These are phyloP conservation scores for Papilio helenus DNA, from an alignment of 1,140 invertebrate genomes.

Conservation along the genomic window DNA sequence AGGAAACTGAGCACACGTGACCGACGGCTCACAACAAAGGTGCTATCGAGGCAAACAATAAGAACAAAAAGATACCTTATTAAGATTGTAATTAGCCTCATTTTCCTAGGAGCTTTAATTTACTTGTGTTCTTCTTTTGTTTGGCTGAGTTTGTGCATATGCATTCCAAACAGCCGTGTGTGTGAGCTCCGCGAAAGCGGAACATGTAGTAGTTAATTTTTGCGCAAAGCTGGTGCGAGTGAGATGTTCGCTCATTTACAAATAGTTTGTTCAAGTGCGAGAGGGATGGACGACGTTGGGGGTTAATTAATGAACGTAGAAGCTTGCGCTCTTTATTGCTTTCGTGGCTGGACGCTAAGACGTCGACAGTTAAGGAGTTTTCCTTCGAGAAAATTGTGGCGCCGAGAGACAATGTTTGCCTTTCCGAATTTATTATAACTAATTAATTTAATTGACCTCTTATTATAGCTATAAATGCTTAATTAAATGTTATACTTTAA, in stretches of 20 bases:
- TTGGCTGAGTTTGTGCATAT: slow-evolving; percentile 68
- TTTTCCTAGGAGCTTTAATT: slow-evolving; percentile 53
- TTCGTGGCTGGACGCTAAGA: slow-evolving; percentile 82
- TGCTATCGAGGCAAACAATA: slow-evolving; percentile 52
- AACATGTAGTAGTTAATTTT: slow-evolving; percentile 83
- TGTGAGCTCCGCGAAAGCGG: slow-evolving; percentile 74
- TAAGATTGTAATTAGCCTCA: slow-evolving; percentile 65
- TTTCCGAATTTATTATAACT: slow-evolving; percentile 47
- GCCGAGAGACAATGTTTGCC: slow-evolving; percentile 70
- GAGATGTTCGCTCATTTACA: slow-evolving; percentile 81
- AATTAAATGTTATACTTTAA: background rate
- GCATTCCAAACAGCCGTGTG: slow-evolving; percentile 68
- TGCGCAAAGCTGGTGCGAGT: slow-evolving; percentile 82
- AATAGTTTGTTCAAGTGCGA: slow-evolving; percentile 70
- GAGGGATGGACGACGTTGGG: slow-evolving; percentile 65
- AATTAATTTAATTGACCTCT: slow-evolving; percentile 28
- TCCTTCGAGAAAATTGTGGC: slow-evolving; percentile 73
- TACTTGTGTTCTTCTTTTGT: slow-evolving; percentile 56
- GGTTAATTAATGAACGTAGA: slow-evolving; percentile 84
- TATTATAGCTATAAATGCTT: background rate
- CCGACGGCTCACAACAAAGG: slow-evolving; percentile 54
- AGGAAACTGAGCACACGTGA: slow-evolving; percentile 81
- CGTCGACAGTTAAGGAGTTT: slow-evolving; percentile 80
- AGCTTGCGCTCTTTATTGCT: slow-evolving; percentile 84
- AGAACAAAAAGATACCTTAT: slow-evolving; percentile 66